phyloP scores from a whole-genome alignment of 2,797 vertebrate genomes.

The Ceryle rudis region DNA sequence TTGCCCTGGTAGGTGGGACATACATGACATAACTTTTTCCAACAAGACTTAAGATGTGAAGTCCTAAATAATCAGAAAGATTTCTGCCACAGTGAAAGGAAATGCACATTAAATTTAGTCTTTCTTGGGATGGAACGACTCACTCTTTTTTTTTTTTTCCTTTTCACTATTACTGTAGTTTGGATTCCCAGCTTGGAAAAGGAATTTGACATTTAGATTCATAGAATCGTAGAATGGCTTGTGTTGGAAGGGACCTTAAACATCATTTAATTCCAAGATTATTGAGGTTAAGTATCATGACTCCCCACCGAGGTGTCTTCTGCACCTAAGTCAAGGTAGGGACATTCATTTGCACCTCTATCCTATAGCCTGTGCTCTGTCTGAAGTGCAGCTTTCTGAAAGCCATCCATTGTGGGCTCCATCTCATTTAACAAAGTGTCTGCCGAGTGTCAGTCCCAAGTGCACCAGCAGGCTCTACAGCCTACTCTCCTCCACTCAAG shows the following conservation, averaged over 20 bases:
- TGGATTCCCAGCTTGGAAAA: background rate
- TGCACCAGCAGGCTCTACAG: background rate
- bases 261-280: no score
- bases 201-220: background rate
- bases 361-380: background rate
- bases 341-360: background rate
- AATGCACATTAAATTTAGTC: background rate
- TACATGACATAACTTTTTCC: no score
- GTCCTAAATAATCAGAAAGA: no score
- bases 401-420: background rate
- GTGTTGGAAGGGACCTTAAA: no score
- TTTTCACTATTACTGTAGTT: accelerated
- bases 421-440: background rate
- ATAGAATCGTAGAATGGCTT: no score
- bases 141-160: background rate
- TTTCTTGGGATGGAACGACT: background rate
- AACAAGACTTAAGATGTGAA: no score
- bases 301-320: background rate
- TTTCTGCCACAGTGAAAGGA: no score
- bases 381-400: background rate
- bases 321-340: background rate
- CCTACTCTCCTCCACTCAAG: background rate
- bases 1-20: no score
- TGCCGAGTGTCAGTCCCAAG: background rate
- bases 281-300: background rate